Conservation (phyloP, 2,888 invertebrate genomes). For the Clivina fossor region DNA sequence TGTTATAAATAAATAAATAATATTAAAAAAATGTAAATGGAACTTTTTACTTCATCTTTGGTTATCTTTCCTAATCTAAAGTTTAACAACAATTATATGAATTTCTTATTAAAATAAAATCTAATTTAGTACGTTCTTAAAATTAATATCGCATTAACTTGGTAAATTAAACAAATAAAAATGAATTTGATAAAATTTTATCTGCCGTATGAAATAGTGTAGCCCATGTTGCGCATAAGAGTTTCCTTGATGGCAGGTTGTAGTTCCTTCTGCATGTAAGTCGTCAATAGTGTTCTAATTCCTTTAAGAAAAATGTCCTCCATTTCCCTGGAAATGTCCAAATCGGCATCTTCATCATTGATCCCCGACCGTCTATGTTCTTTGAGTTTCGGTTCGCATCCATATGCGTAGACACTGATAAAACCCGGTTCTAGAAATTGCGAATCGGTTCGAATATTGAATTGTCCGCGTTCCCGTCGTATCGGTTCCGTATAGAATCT, state of each 20-base stretch:
- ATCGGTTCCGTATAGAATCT: slow-evolving; percentile 71
- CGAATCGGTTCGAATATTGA: slow-evolving; percentile 76
- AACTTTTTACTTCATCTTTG: neutral
- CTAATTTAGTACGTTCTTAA: neutral
- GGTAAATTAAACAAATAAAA: too few species aligned
- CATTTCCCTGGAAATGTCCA: slow-evolving; percentile 76
- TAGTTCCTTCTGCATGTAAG: slow-evolving; percentile 80
- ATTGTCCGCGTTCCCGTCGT: slow-evolving; percentile 67
- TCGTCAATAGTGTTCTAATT: slow-evolving; percentile 76
- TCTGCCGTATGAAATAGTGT: slow-evolving; percentile 81
- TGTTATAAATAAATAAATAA: slow-evolving; percentile 31
- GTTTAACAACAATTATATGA: neutral
- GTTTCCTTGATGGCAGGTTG: slow-evolving; percentile 86
- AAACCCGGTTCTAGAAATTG: slow-evolving; percentile 84
- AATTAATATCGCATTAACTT: slow-evolving; percentile 2
- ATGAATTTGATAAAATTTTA: too few species aligned
- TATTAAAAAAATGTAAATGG: neutral
- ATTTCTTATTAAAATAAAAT: neutral
- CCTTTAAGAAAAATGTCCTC: slow-evolving; percentile 83
- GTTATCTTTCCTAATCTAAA: too few species aligned
- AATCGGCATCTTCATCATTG: slow-evolving; percentile 58
- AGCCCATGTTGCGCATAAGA: slow-evolving; percentile 84
- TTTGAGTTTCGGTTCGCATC: slow-evolving; percentile 62
- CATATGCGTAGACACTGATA: slow-evolving; percentile 82
- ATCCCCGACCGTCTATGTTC: slow-evolving; percentile 46